Evolutionary conservation across 2,113 vertebrate genomes (phyloP).

Genomic region (Alethe castanea): DNA sequence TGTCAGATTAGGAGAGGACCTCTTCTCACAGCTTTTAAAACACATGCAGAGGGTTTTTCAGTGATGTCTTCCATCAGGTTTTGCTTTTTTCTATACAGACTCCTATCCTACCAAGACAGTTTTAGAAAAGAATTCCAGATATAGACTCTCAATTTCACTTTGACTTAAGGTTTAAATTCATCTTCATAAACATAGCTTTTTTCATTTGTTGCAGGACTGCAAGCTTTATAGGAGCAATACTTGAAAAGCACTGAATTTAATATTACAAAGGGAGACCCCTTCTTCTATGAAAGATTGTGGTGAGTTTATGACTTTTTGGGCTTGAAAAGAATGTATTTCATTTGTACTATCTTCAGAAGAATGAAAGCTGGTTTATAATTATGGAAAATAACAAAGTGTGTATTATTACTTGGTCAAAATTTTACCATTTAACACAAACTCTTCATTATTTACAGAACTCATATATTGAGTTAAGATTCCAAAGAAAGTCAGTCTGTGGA

Average conservation of each 20-base stretch:
- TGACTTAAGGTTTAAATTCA: not conserved
- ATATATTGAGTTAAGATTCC: slow-evolving; percentile 3
- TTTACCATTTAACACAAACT: not conserved
- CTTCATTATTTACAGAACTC: not conserved
- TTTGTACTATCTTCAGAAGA: not conserved
- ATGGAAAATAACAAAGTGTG: not conserved
- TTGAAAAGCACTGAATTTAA: not conserved
- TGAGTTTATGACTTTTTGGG: not conserved
- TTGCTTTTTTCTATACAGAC: not conserved
- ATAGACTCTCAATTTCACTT: not conserved
- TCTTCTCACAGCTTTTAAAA: not conserved
- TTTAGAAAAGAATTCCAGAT: not conserved
- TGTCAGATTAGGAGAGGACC: not conserved
- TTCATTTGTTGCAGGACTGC: not conserved
- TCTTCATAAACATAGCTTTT: not conserved
- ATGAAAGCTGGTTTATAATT: slow-evolving; percentile 13
- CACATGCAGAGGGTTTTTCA: not conserved
- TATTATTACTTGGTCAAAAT: slow-evolving; percentile 7
- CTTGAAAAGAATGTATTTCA: not conserved
- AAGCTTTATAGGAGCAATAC: not conserved
- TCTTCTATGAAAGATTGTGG: not conserved
- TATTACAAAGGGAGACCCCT: not conserved
- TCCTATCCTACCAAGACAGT: not conserved
- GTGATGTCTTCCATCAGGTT: not conserved
- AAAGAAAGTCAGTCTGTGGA: not conserved